Evolutionary conservation across 2,888 invertebrate species (phyloP).

Genomic region (Yponomeuta sedellus): DNA sequence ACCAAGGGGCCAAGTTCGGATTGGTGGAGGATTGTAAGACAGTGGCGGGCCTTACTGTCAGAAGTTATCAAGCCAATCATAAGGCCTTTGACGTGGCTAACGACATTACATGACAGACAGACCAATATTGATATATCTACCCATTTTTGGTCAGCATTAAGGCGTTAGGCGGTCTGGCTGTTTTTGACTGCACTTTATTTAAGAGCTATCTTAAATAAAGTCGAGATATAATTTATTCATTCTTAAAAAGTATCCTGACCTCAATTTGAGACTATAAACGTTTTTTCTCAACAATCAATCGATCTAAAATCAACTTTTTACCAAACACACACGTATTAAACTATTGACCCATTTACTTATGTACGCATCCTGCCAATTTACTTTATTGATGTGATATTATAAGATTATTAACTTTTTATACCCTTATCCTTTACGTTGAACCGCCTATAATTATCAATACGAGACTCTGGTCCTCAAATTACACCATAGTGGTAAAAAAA

Average conservation of each 20-base stretch:
- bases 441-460: constrained; percentile 67
- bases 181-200: too few species aligned
- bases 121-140: too few species aligned
- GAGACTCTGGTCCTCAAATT: constrained; percentile 62
- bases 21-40: too few species aligned
- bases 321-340: constrained; percentile 35
- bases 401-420: constrained; percentile 68
- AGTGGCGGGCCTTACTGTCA: too few species aligned
- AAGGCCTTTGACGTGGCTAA: too few species aligned
- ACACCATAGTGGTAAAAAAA: constrained; percentile 48
- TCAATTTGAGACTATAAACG: not conserved
- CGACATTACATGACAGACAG: too few species aligned
- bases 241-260: not conserved
- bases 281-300: constrained; percentile 9
- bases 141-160: too few species aligned
- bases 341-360: constrained; percentile 60
- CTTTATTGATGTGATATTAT: constrained; percentile 70
- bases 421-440: constrained; percentile 48
- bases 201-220: too few species aligned
- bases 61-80: too few species aligned
- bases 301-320: constrained; percentile 13
- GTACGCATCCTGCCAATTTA: constrained; percentile 69
- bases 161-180: too few species aligned
- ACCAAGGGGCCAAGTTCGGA: too few species aligned
- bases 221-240: too few species aligned